phyloP scores from a whole-genome alignment of 1,140 invertebrate genomes.

The Stegodyphus mimosarum region DNA sequence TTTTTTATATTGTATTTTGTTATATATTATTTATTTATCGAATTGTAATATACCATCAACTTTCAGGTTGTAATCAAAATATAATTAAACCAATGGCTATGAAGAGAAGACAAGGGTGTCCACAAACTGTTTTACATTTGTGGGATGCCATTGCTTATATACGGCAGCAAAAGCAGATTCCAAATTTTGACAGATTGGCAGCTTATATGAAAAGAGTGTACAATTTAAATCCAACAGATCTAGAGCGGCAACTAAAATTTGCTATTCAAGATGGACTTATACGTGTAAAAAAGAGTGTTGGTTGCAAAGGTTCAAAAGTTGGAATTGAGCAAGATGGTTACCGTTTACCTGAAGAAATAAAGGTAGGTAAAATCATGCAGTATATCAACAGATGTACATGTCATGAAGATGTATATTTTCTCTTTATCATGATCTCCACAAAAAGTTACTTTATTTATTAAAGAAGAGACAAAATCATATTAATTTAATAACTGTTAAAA shows the following conservation, averaged over 20 bases:
- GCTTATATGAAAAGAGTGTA: slow-evolving; percentile 67
- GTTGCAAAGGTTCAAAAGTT: slow-evolving; percentile 72
- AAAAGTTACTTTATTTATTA: too few species aligned
- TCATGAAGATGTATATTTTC: background rate
- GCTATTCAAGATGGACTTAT: slow-evolving; percentile 72
- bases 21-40: too few species aligned
- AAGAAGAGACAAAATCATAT: too few species aligned
- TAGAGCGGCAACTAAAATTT: slow-evolving; percentile 70
- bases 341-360: slow-evolving; percentile 69
- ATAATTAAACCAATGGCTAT: slow-evolving; percentile 56
- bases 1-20: too few species aligned
- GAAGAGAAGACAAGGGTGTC: slow-evolving; percentile 65
- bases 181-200: slow-evolving; percentile 71
- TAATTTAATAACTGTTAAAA: too few species aligned
- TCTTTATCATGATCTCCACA: background rate
- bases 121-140: slow-evolving; percentile 68
- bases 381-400: background rate
- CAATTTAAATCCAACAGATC: slow-evolving; percentile 68
- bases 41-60: too few species aligned
- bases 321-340: slow-evolving; percentile 74
- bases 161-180: slow-evolving; percentile 72
- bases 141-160: slow-evolving; percentile 72
- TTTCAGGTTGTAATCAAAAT: background rate
- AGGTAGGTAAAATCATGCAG: slow-evolving; percentile 64
- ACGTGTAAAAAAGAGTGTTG: slow-evolving; percentile 70